A percentile compares a stretch with the other conserved stretches of the same genome.
These are phyloP conservation scores for Psittacula echo DNA, from an alignment of 2,797 vertebrate genomes.

Conservation along the genomic window DNA sequence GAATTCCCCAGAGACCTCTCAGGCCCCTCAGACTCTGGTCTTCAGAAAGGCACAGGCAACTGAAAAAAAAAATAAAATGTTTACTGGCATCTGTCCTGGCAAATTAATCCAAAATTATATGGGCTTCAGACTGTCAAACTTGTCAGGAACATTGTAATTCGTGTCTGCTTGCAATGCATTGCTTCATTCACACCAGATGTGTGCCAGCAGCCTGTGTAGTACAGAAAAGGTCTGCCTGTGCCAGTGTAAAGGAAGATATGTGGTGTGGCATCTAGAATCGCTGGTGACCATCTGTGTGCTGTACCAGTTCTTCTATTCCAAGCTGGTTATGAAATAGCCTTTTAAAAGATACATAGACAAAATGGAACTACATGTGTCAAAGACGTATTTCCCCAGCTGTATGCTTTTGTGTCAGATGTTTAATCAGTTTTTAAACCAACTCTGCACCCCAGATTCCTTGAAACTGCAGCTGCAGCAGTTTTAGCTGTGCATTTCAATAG, in stretches of 20 bases:
- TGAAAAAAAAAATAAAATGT: rapidly evolving
- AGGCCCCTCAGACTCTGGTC: neutral
- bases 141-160: neutral
- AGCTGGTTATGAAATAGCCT: neutral
- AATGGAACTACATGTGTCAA: neutral
- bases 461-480: neutral
- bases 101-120: neutral
- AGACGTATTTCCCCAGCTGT: neutral
- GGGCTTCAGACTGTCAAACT: neutral
- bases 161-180: neutral
- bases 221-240: neutral
- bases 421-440: neutral
- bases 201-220: neutral
- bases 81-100: neutral
- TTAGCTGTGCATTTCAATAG: neutral
- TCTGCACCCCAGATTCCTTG: neutral
- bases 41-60: neutral
- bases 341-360: neutral
- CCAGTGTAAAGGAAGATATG: neutral
- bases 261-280: neutral
- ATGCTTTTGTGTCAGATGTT: neutral
- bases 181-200: neutral
- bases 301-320: neutral
- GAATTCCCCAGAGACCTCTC: neutral
- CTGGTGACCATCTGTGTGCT: neutral